Percentiles rank a stretch among this genome's conserved stretches.
Conservation (phyloP, 2,888 invertebrate genomes). For the Seira sanloemensis region DNA sequence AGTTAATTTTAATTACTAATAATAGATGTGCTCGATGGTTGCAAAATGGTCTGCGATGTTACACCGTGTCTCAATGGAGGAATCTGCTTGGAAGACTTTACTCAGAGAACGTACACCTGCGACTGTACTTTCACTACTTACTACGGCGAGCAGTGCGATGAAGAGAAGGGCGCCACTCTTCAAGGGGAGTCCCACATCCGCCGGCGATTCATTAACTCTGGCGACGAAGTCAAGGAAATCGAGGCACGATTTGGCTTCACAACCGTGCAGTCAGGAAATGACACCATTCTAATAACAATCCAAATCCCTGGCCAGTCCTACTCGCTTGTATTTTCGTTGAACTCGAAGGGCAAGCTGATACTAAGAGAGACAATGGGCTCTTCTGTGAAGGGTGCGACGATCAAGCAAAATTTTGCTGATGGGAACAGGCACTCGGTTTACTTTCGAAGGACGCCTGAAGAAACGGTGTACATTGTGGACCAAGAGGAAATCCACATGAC, state of each 20-base stretch:
- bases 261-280: constrained; percentile 82
- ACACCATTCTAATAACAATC: constrained; percentile 86
- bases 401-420: constrained; percentile 88
- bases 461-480: constrained; percentile 80
- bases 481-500: constrained; percentile 65
- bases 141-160: constrained; percentile 90
- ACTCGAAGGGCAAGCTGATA: constrained; percentile 88
- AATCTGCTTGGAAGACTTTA: constrained; percentile 91
- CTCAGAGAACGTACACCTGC: constrained; percentile 89
- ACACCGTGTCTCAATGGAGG: constrained; percentile 91
- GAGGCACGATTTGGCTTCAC: constrained; percentile 92
- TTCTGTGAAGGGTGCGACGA: constrained; percentile 83
- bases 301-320: constrained; percentile 87
- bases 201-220: constrained; percentile 81
- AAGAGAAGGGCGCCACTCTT: constrained; percentile 93
- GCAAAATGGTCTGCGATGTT: constrained; percentile 92
- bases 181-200: constrained; percentile 90
- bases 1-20: constrained; percentile 73
- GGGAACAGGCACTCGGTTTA: constrained; percentile 87
- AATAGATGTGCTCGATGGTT: constrained; percentile 80
- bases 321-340: constrained; percentile 88
- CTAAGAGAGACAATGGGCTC: constrained; percentile 91
- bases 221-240: constrained; percentile 82
- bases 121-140: constrained; percentile 93
- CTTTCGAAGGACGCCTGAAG: constrained; percentile 82